A percentile compares a stretch with the other conserved stretches of the same genome.
Conservation (phyloP, 2,888 invertebrate species). For the Seira musarum region DNA sequence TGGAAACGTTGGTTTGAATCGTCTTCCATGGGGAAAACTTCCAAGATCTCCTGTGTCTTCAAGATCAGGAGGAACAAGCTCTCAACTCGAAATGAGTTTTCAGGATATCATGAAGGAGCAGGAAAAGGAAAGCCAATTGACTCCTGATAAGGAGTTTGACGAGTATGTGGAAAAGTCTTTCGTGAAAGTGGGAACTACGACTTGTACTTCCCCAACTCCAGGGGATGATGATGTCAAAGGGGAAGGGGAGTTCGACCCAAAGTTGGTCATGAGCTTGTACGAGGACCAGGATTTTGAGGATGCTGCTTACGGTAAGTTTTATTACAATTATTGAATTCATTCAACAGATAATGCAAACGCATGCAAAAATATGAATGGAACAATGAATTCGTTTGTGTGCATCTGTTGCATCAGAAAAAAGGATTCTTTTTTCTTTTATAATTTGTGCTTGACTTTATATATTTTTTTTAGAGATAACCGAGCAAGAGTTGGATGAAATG, state of each 20-base stretch:
- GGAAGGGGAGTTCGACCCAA: slow-evolving; percentile 33
- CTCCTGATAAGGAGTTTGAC: slow-evolving; percentile 51
- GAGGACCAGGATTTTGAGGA: slow-evolving; percentile 52
- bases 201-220: background rate
- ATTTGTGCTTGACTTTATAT: background rate
- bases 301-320: slow-evolving; percentile 29
- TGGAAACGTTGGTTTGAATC: slow-evolving; percentile 39
- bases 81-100: slow-evolving; percentile 36
- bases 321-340: too few species aligned
- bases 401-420: too few species aligned
- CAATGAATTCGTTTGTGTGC: too few species aligned
- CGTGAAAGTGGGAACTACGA: slow-evolving; percentile 30
- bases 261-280: slow-evolving; percentile 50
- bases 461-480: slow-evolving; percentile 30
- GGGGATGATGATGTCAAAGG: background rate
- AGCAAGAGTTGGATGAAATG: slow-evolving; percentile 37
- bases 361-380: too few species aligned
- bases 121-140: slow-evolving; percentile 23
- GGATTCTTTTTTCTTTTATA: too few species aligned
- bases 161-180: slow-evolving; percentile 51
- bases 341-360: too few species aligned
- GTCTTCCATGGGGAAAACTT: slow-evolving; percentile 44
- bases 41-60: slow-evolving; percentile 24
- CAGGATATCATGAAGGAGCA: slow-evolving; percentile 51
- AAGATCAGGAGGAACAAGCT: background rate